A percentile compares a stretch with the other conserved stretches of the same genome.
These are phyloP conservation scores for Sesia bembeciformis DNA, from an alignment of 2,888 invertebrate species.

Conservation along the genomic window DNA sequence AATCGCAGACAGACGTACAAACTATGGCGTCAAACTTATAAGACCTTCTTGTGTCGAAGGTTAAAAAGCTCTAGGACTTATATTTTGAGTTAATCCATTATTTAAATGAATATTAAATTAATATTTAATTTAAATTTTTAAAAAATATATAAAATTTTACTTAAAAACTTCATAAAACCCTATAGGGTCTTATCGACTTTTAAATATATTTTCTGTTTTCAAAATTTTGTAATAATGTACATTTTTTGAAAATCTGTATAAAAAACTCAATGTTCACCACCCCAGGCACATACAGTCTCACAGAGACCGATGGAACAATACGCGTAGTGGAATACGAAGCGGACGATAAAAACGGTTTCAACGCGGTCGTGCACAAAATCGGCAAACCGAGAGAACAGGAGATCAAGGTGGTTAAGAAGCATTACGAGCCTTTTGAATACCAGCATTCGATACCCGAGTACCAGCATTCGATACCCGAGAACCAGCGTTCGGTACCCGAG, in stretches of 20 bases:
- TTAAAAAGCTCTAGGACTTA: too few species aligned
- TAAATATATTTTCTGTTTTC: too few species aligned
- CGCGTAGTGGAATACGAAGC: slow-evolving; percentile 75
- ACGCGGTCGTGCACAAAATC: slow-evolving; percentile 73
- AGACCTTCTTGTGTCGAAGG: too few species aligned
- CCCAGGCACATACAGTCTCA: slow-evolving; percentile 70
- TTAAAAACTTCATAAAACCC: too few species aligned
- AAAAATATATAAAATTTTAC: too few species aligned
- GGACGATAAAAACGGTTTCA: slow-evolving; percentile 75
- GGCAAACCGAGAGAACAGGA: slow-evolving; percentile 48
- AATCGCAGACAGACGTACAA: too few species aligned
- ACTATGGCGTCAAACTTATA: too few species aligned
- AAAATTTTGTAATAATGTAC: too few species aligned
- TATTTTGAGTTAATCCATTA: too few species aligned
- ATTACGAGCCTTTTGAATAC: slow-evolving; percentile 6
- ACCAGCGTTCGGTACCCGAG: slow-evolving; percentile 4
- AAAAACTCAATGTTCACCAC: background rate
- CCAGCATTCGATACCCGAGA: background rate
- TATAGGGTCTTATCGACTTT: too few species aligned
- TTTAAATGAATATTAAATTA: too few species aligned
- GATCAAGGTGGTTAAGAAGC: slow-evolving; percentile 15
- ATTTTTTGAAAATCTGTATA: background rate
- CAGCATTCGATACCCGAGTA: background rate
- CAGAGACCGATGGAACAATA: slow-evolving; percentile 74
- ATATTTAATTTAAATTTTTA: too few species aligned